Evolutionary conservation across 2,113 vertebrate species (phyloP).

Genomic region (Charadrius vociferus): DNA sequence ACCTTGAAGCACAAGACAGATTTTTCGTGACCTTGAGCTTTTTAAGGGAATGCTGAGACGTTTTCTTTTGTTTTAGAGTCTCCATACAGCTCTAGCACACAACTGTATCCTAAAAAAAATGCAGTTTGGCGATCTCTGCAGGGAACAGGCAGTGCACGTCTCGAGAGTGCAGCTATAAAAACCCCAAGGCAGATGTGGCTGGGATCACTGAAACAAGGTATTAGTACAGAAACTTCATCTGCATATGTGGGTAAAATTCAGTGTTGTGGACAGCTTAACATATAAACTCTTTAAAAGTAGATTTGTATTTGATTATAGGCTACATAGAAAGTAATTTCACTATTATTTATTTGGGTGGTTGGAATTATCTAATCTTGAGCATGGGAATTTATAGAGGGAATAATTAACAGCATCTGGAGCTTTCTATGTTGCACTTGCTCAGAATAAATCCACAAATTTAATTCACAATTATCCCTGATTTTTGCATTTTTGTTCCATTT

Average conservation of each 20-base stretch:
- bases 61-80: conserved; percentile 77
- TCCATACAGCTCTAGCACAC: conserved; percentile 84
- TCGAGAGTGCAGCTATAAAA: conserved; percentile 58
- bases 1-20: not conserved
- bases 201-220: conserved; percentile 83
- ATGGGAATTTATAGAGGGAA: not conserved
- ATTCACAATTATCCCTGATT: not conserved
- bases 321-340: not conserved
- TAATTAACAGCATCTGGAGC: conserved; percentile 38
- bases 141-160: conserved; percentile 50
- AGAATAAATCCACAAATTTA: not conserved
- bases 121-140: conserved; percentile 78
- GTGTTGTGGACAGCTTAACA: not conserved
- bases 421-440: not conserved
- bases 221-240: not conserved
- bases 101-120: conserved; percentile 76
- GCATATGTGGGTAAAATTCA: not conserved
- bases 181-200: conserved; percentile 76
- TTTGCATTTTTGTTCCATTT: not conserved
- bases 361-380: not conserved
- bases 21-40: not conserved
- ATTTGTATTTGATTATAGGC: not conserved
- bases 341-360: conserved; percentile 13
- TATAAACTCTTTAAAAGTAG: not conserved
- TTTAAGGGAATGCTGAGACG: not conserved